Evolutionary conservation across 2,797 vertebrate species (phyloP).

Genomic region (Chrysocyon brachyurus): DNA sequence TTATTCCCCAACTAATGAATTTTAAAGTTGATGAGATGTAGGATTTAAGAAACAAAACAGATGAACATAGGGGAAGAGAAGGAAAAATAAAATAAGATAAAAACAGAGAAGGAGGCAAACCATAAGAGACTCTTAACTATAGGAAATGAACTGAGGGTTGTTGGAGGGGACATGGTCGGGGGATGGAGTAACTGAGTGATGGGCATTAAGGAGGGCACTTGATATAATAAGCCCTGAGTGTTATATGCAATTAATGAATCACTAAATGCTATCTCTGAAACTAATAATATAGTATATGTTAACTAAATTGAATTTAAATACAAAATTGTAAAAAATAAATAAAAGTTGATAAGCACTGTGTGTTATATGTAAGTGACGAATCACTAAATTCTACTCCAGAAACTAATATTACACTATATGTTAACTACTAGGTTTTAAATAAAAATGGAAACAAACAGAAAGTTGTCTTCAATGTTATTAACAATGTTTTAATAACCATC

Average conservation of each 20-base stretch:
- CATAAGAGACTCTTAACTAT: background rate
- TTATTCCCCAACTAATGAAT: background rate
- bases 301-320: background rate
- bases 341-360: background rate
- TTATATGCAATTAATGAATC: background rate
- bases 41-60: background rate
- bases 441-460: background rate
- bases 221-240: background rate
- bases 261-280: background rate
- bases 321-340: background rate
- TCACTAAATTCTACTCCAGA: background rate
- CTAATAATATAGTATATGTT: background rate
- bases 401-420: background rate
- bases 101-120: background rate
- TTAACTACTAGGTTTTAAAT: background rate
- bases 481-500: background rate
- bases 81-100: background rate
- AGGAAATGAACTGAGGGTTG: background rate
- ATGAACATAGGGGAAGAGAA: background rate
- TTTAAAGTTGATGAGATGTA: background rate
- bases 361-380: background rate
- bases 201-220: background rate
- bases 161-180: background rate
- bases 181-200: background rate
- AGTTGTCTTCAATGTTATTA: background rate